A percentile compares a stretch with the other conserved stretches of the same genome.
Evolutionary conservation across 2,797 vertebrate genomes (phyloP).

Genomic region (Poecilia picta): DNA sequence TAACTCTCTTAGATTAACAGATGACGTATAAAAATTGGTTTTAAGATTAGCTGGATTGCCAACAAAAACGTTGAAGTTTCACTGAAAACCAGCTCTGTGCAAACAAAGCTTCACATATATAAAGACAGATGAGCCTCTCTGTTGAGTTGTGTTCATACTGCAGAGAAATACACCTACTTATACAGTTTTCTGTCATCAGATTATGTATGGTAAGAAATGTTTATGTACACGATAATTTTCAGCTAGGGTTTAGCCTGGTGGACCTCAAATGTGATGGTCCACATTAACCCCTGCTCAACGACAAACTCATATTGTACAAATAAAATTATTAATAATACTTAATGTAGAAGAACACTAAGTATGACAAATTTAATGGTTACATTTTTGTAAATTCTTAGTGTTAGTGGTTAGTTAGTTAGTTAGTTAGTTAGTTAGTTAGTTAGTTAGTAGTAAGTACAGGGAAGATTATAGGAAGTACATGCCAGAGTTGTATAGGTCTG

Average conservation of each 20-base stretch:
- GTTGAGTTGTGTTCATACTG: background rate
- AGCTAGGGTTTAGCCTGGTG: background rate
- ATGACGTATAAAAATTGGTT: background rate
- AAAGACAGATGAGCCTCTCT: background rate
- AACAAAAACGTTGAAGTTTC: too few relatives aligned
- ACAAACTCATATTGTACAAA: background rate
- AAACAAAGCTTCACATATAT: background rate
- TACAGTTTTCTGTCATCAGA: background rate
- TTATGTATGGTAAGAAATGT: background rate
- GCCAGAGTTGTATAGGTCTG: background rate
- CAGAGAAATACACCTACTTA: too few relatives aligned
- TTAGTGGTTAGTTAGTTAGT: background rate
- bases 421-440: too few relatives aligned
- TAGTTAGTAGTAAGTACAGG: background rate
- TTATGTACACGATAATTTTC: background rate
- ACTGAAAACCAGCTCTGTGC: too few relatives aligned
- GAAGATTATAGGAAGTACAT: background rate
- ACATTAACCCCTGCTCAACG: background rate
- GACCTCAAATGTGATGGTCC: background rate
- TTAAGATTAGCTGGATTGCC: background rate
- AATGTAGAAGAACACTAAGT: background rate
- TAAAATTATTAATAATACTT: background rate
- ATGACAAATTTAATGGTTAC: background rate
- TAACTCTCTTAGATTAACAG: background rate
- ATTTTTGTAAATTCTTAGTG: background rate